A percentile compares a stretch with the other conserved stretches of the same genome.
phyloP scores from a whole-genome alignment of 2,888 invertebrate genomes.

The Endotricha flammealis region DNA sequence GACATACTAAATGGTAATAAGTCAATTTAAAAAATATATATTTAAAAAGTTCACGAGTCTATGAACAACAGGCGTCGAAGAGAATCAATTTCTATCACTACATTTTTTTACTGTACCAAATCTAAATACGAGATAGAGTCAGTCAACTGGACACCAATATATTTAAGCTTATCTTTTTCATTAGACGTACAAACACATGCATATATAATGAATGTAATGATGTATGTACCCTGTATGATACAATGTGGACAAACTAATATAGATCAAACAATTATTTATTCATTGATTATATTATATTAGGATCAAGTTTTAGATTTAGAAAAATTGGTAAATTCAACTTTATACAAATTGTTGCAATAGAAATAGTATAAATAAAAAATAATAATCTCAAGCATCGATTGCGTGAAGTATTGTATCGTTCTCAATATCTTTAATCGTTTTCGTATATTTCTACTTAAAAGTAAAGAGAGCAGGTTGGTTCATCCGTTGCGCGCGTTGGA shows the following conservation, averaged over 20 bases:
- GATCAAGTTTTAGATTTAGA: no score
- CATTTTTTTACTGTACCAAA: slow-evolving; percentile 23
- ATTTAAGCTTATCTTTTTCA: background rate
- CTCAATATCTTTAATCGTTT: slow-evolving; percentile 12
- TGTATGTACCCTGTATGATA: no score
- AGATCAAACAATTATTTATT: no score
- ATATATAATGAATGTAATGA: no score
- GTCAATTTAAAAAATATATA: no score
- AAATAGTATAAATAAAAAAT: no score
- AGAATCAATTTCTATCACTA: slow-evolving; percentile 55
- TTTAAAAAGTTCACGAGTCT: no score
- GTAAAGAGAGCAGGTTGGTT: slow-evolving; percentile 72
- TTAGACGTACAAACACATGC: background rate
- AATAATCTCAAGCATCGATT: slow-evolving; percentile 3
- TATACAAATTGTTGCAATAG: no score
- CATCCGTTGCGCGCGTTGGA: slow-evolving; percentile 54
- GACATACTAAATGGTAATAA: no score
- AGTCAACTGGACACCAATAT: slow-evolving; percentile 1
- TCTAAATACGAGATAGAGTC: slow-evolving; percentile 2
- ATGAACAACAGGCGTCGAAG: slow-evolving; percentile 24
- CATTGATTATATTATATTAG: no score
- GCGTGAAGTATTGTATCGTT: slow-evolving; percentile 8
- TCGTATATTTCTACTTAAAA: slow-evolving; percentile 36
- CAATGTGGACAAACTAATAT: no score
- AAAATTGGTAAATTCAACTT: no score